Base-by-base conservation (phyloP, 2,888 invertebrate genomes). In the Spisula subtruncata region DNA sequence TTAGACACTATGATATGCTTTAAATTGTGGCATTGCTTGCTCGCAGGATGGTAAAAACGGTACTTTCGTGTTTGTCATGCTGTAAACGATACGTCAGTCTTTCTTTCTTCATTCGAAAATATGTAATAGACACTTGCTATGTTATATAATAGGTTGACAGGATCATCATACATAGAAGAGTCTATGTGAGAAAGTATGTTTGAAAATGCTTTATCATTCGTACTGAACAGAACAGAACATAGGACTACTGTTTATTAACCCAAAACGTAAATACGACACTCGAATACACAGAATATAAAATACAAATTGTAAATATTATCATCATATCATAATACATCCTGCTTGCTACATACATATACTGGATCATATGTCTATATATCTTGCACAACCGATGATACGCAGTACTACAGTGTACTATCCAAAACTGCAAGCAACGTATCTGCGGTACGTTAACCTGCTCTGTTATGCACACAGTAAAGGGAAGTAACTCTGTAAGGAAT, bases 101-200 rank as follows among this genome's bases (percentile, higher is more conserved):
- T 32, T 32, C 35, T 75, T 32, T 75, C 75, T 35, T 35, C 75
- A 16, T 18, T 32, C 1, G 18, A 25, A 75, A 75, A 32, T 32
- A 32, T 32, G 75, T 75, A 75, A 32, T 32, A 35, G 29, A 75
- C 25, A 32, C 32, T 29, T 16, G 75, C 32, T 75, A 35, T n/a
- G 25, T 66, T n/a, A n/a, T 12, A 51, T 25, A 66, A 66, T 66
- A 25, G 25, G 60, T 0, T n/a, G 60, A 25, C n/a, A 5, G 25
- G 60, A 25, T 66, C 60, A 25, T 66, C 20, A 66, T 66, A 25
- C 2, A 25, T 66, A 25, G 60, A 66, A n/a, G 25, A 66, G 2
- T 66, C 25, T 66, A n/a, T 66, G 25, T 66, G 60, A 25, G 60
- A 66, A 66, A 66, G 60, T 66, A n/a, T 66, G 25, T 66, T 10